Percentiles rank a stretch among this genome's conserved stretches.
phyloP scores from a whole-genome alignment of 2,888 invertebrate species.

The Peribatodes rhomboidaria region DNA sequence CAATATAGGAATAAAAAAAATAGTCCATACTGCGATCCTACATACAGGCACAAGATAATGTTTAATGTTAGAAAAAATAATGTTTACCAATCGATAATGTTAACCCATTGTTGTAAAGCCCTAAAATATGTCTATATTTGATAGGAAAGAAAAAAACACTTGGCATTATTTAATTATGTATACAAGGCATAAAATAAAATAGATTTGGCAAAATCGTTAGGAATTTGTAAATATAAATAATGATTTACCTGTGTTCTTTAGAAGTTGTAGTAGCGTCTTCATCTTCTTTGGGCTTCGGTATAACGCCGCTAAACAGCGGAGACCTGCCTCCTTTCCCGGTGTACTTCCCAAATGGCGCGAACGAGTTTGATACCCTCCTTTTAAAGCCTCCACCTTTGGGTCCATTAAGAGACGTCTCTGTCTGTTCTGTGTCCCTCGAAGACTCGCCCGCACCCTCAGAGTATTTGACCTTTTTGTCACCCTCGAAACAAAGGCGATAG shows the following conservation, averaged over 20 bases:
- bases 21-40: too few species aligned
- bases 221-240: too few species aligned
- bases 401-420: slow-evolving; percentile 77
- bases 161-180: too few species aligned
- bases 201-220: too few species aligned
- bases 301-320: slow-evolving; percentile 73
- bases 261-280: slow-evolving; percentile 61
- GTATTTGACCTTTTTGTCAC: slow-evolving; percentile 66
- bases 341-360: slow-evolving; percentile 75
- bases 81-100: too few species aligned
- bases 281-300: slow-evolving; percentile 70
- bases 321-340: slow-evolving; percentile 62
- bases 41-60: too few species aligned
- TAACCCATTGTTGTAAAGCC: too few species aligned
- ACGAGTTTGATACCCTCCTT: slow-evolving; percentile 67
- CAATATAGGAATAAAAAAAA: too few species aligned
- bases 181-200: too few species aligned
- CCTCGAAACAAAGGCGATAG: slow-evolving; percentile 81
- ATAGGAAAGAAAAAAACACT: too few species aligned
- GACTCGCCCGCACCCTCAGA: slow-evolving; percentile 70
- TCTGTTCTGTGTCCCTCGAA: slow-evolving; percentile 67
- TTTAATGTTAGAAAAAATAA: too few species aligned
- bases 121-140: too few species aligned
- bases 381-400: slow-evolving; percentile 70
- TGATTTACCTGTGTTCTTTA: slow-evolving; percentile 71